phyloP scores from a whole-genome alignment of 2,888 invertebrate genomes.

The Clusia tigrina region DNA sequence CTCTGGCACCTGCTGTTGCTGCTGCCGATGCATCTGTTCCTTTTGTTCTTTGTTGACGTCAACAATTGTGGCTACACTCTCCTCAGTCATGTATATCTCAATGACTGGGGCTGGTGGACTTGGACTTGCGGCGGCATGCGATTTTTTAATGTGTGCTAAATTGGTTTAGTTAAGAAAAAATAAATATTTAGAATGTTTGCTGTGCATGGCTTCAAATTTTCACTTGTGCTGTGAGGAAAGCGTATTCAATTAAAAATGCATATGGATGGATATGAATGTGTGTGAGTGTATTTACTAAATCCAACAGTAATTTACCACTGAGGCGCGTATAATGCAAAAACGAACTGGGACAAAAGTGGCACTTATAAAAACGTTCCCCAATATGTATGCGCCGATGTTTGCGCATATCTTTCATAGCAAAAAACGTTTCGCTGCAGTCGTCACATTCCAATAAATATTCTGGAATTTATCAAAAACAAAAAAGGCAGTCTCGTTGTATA shows the following conservation, averaged over 20 bases:
- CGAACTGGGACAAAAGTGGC: slow-evolving; percentile 46
- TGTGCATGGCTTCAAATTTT: too few relatives aligned
- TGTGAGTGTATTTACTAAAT: too few relatives aligned
- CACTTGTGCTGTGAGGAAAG: too few relatives aligned
- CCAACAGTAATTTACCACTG: slow-evolving; percentile 47
- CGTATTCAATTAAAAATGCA: too few relatives aligned
- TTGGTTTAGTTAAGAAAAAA: too few relatives aligned
- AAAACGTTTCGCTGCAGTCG: slow-evolving; percentile 46
- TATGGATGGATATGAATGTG: too few relatives aligned
- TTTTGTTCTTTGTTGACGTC: slow-evolving; percentile 25
- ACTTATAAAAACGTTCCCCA: slow-evolving; percentile 53
- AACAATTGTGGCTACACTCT: slow-evolving; percentile 35
- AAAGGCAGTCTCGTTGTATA: too few relatives aligned
- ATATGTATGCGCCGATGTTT: slow-evolving; percentile 53
- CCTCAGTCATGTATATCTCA: slow-evolving; percentile 49
- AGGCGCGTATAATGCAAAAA: slow-evolving; percentile 50
- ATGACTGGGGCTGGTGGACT: too few relatives aligned
- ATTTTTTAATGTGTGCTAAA: slow-evolving; percentile 42
- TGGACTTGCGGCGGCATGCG: slow-evolving; percentile 50
- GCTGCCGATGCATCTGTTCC: slow-evolving; percentile 19
- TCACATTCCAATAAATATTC: slow-evolving; percentile 49
- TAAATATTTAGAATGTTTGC: slow-evolving; percentile 11
- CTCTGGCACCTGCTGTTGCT: slow-evolving; percentile 15
- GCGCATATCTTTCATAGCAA: slow-evolving; percentile 47
- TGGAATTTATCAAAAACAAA: too few relatives aligned